Conservation (phyloP, 2,113 vertebrate species). For the Zosterops borbonicus region DNA sequence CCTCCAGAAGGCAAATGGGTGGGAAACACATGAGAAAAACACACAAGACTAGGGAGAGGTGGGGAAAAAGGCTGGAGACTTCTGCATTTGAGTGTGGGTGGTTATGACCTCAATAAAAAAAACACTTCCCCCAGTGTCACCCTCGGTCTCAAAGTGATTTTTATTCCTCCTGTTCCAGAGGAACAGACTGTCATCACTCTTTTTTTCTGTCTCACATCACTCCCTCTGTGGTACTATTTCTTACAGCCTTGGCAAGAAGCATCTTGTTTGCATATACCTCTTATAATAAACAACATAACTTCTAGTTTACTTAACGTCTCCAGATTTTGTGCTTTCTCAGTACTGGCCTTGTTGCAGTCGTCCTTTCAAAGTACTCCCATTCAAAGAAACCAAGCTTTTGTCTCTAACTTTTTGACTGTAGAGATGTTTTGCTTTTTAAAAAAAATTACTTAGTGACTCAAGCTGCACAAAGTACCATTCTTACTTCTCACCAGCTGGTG, state of each 20-base stretch:
- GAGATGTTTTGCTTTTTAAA: neutral
- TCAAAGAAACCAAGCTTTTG: neutral
- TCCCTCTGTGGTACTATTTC: slow-evolving; percentile 21
- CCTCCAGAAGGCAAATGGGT: neutral
- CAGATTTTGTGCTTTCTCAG: neutral
- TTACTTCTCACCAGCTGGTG: slow-evolving; percentile 48
- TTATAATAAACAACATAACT: neutral
- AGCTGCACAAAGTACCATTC: slow-evolving; percentile 23
- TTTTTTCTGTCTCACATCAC: slow-evolving; percentile 2
- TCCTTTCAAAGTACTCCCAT: neutral
- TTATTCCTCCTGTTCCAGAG: neutral
- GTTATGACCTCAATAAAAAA: slow-evolving; percentile 15
- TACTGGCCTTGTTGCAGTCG: neutral
- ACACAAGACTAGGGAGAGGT: neutral
- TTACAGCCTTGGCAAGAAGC: neutral
- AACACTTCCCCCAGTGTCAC: neutral
- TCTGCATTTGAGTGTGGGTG: neutral
- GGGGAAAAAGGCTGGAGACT: neutral
- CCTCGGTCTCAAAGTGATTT: neutral
- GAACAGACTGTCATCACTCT: neutral
- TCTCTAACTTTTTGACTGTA: neutral
- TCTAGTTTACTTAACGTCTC: neutral
- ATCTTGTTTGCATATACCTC: slow-evolving; percentile 2
- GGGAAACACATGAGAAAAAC: neutral
- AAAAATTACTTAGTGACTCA: slow-evolving; percentile 30